Evolutionary conservation across 2,113 vertebrate species (phyloP), one percentile per base, ranked within the genome.

Genomic region (Psilopsiagon aymara): DNA sequence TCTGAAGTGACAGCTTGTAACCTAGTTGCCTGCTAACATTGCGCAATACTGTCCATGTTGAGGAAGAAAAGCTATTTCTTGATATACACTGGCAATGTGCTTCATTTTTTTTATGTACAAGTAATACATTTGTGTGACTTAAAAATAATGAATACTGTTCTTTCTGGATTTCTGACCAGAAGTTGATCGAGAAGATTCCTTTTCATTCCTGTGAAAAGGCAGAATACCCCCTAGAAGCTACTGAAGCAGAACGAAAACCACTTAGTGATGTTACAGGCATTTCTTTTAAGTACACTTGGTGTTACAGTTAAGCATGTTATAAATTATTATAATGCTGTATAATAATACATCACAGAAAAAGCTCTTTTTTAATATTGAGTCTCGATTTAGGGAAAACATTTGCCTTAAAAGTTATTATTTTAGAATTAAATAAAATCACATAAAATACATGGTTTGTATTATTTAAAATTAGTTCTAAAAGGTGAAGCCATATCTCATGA

Each of bases 401-500:
- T 69, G 27, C 37, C 49, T 43, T 76, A 24, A 43, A 69, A 71
- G 6, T 15, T 74, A n/a, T 3, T 23, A 37, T 47, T 87, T 93
- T 62, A 16, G 80, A 82, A 64, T n/a, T 0, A 81, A 94, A 62
- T 33, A 10, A 16, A 69, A 63, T 81, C 39, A 39, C 39, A 39
- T 39, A 17, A 49, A 69, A 46, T 25, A 31, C 6, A 7, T 81
- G 3, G 3, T 12, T 81, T 79, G 17, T 84, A 6, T 35, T 55
- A 29, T 63, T 70, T 77, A 69, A 73, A 78, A 86, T 41, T 31
- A 75, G 8, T 63, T 82, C 15, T 62, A 11, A 6, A 43, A 79
- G 9, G 2, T 63, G 4, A 25, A 4, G 37, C 24, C 2, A 0
- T 37, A 9, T 57, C 39, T 82, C 20, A 2, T 28, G 9, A 31